A percentile compares a stretch with the other conserved stretches of the same genome.
phyloP scores from a whole-genome alignment of 2,113 vertebrate species.

The human (Homo sapiens) region GRCh38 chr15:56407001-56407500 shows the following conservation, averaged over 20 bases:
- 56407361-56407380: background rate
- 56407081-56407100: background rate
- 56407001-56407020: background rate
- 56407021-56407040: background rate
- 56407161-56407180: background rate
- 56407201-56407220: background rate
- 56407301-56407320: background rate
- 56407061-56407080: background rate
- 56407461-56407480: background rate
- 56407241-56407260: background rate
- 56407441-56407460: background rate
- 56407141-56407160: background rate
- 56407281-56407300: background rate
- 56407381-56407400: background rate
- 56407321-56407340: background rate
- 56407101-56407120: background rate
- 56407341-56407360: conserved; percentile 1
- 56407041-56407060: background rate
- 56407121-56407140: background rate
- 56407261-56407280: background rate
- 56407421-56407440: background rate
- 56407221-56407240: background rate
- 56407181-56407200: background rate
- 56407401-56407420: background rate
- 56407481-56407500: background rate